Evolutionary conservation across 2,797 vertebrate species (phyloP).

Genomic region (Crax fasciolata): DNA sequence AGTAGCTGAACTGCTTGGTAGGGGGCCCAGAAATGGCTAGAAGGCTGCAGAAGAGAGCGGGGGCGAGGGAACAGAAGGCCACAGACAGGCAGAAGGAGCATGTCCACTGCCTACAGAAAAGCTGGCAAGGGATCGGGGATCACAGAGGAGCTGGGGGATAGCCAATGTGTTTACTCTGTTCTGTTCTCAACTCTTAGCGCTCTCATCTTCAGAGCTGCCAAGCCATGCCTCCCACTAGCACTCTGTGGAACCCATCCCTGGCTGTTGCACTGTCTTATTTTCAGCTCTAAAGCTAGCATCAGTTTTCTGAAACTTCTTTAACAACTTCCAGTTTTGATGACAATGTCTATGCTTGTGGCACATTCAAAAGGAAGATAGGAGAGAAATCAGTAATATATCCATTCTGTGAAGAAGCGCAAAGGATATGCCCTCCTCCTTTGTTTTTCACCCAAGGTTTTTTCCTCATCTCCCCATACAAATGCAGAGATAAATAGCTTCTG

Average conservation of each 20-base stretch:
- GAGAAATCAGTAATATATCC: neutral
- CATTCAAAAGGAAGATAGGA: neutral
- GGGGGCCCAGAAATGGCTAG: neutral
- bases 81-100: neutral
- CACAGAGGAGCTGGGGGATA: neutral
- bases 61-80: neutral
- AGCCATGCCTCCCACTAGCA: rapidly evolving
- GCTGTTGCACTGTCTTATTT: neutral
- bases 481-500: neutral
- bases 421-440: neutral
- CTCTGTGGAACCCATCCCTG: neutral
- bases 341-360: neutral
- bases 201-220: neutral
- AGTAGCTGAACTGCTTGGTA: neutral
- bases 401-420: neutral
- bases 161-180: neutral
- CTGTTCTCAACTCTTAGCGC: neutral
- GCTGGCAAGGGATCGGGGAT: neutral
- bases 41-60: neutral
- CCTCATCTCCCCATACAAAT: neutral
- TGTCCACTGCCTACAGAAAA: neutral
- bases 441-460: neutral
- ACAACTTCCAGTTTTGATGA: neutral
- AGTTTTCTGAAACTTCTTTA: neutral
- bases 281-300: neutral